phyloP scores from a whole-genome alignment of 2,888 invertebrate genomes.

The Acutogordius australiensis region DNA sequence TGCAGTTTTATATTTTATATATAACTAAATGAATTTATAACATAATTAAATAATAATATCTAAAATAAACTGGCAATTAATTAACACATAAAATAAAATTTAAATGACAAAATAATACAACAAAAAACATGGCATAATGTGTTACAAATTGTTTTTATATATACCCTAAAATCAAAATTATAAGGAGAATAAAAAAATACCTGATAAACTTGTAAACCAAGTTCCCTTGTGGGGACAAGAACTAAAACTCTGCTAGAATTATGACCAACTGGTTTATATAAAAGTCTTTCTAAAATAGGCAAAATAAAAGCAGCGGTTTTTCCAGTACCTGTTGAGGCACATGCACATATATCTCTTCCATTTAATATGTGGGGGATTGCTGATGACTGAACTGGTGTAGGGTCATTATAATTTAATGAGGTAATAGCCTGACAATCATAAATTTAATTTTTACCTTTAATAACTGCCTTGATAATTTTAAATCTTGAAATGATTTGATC shows the following conservation, averaged over 20 bases:
- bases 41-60: no score
- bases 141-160: no score
- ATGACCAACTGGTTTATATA: constrained; percentile 41
- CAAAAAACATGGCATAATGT: no score
- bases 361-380: constrained; percentile 71
- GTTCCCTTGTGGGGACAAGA: constrained; percentile 74
- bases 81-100: no score
- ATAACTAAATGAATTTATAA: no score
- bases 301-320: constrained; percentile 97
- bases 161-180: neutral
- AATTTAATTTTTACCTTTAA: constrained; percentile 37
- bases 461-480: constrained; percentile 75
- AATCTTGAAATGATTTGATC: constrained; percentile 36
- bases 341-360: constrained; percentile 80
- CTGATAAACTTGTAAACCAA: constrained; percentile 85
- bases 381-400: constrained; percentile 80
- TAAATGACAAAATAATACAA: no score
- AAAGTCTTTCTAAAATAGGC: constrained; percentile 64
- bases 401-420: constrained; percentile 56
- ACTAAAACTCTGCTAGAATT: constrained; percentile 53
- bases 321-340: constrained; percentile 72
- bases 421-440: constrained; percentile 38
- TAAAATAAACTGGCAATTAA: no score
- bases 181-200: constrained; percentile 29
- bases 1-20: no score